Evolutionary conservation across 2,888 invertebrate species (phyloP).

Genomic region (Oligia latruncula): DNA sequence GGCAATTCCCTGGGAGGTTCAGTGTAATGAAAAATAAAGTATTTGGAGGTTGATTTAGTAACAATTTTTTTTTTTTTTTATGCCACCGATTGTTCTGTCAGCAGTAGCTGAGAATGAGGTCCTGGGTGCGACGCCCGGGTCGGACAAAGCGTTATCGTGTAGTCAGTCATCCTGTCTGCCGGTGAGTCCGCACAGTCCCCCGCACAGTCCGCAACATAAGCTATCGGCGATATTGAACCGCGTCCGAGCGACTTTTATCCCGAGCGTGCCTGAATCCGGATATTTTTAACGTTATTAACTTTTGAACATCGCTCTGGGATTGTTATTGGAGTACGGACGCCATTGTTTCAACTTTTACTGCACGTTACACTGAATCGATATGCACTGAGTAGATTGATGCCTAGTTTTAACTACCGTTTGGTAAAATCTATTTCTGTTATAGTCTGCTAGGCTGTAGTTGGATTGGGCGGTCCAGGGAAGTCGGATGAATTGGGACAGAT

Average conservation of each 20-base stretch:
- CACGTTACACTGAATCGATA: neutral
- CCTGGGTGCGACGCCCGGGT: neutral
- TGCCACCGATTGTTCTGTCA: too few species aligned
- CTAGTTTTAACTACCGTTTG: neutral
- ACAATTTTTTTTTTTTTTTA: neutral
- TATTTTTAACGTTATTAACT: constrained; percentile 68
- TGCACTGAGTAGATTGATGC: constrained; percentile 5
- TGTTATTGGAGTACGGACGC: constrained; percentile 53
- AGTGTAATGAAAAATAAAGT: too few species aligned
- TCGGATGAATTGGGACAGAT: neutral
- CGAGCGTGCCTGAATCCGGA: constrained; percentile 40
- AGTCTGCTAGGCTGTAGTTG: neutral
- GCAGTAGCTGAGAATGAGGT: neutral
- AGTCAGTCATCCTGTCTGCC: neutral
- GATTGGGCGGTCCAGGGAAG: neutral
- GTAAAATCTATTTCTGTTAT: neutral
- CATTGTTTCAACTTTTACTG: constrained; percentile 34
- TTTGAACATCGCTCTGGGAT: constrained; percentile 54
- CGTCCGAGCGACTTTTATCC: constrained; percentile 40
- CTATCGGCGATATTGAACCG: constrained; percentile 60
- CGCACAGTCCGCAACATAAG: constrained; percentile 49
- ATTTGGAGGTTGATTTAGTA: too few species aligned
- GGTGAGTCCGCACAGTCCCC: constrained; percentile 24
- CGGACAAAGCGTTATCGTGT: neutral
- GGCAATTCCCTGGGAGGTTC: too few species aligned